Percentiles rank a stretch among this genome's conserved stretches.
Conservation (phyloP, 1,140 invertebrate species). For the Ceratina australensis region DNA sequence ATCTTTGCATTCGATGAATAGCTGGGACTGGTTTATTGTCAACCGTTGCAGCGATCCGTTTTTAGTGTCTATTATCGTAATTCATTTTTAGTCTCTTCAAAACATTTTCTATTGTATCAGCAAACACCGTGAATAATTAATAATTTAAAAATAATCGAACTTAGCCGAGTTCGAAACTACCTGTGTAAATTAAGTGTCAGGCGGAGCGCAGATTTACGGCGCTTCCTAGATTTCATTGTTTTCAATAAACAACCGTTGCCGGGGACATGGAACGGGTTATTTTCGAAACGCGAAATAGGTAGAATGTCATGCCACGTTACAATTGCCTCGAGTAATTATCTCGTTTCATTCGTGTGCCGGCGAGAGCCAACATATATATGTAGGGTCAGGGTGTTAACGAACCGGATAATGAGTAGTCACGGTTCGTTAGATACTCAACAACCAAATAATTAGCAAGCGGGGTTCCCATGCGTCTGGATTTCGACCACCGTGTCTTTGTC, state of each 20-base stretch:
- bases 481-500: conserved; percentile 5
- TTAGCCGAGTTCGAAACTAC: neutral
- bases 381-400: conserved; percentile 61
- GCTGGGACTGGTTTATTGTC: neutral
- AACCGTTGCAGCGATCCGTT: no score
- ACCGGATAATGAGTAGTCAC: conserved; percentile 63
- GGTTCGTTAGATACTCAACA: conserved; percentile 68
- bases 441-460: conserved; percentile 65
- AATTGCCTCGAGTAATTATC: conserved; percentile 51
- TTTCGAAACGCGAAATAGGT: conserved; percentile 17
- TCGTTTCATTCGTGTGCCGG: conserved; percentile 27
- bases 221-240: neutral
- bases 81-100: no score
- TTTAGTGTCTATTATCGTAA: no score
- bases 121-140: no score
- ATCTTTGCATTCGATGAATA: neutral
- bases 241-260: neutral
- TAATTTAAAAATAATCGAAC: neutral
- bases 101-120: no score
- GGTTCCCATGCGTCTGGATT: conserved; percentile 18
- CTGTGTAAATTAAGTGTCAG: neutral
- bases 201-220: neutral
- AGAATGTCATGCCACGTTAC: conserved; percentile 33
- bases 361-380: conserved; percentile 11
- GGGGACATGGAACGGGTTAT: conserved; percentile 4